Evolutionary conservation across 1,140 invertebrate species (phyloP).

Genomic region (Hycleus cichorii): DNA sequence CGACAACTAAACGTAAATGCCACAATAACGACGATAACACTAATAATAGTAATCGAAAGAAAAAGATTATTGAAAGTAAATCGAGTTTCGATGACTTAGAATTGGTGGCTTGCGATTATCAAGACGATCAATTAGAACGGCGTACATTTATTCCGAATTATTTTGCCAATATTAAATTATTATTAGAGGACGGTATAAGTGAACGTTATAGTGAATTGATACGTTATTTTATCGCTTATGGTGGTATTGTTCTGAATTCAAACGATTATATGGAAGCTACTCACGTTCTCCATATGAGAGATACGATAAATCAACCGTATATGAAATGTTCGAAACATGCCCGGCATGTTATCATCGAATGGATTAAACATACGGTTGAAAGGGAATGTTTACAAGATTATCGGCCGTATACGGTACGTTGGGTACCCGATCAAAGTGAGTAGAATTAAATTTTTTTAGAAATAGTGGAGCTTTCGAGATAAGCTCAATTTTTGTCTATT

Average conservation of each 20-base stretch:
- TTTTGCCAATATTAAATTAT: conserved; percentile 26
- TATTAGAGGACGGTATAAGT: conserved; percentile 4
- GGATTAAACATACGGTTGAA: conserved; percentile 46
- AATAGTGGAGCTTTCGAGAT: no score
- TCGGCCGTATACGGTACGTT: conserved; percentile 42
- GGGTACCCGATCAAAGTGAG: conserved; percentile 17
- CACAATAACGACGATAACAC: no score
- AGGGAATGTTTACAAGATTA: conserved; percentile 39
- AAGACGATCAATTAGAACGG: background rate
- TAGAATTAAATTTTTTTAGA: no score
- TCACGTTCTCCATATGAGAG: conserved; percentile 44
- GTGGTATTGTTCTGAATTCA: conserved; percentile 42
- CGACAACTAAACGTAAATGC: no score
- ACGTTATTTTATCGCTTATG: conserved; percentile 48
- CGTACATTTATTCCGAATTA: conserved; percentile 21
- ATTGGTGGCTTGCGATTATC: no score
- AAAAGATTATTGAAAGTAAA: no score
- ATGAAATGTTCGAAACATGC: conserved; percentile 37
- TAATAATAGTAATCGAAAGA: no score
- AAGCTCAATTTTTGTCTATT: no score
- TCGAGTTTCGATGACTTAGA: no score
- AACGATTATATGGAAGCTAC: conserved; percentile 41
- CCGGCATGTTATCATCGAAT: conserved; percentile 45
- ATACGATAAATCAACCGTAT: conserved; percentile 35
- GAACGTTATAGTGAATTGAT: conserved; percentile 9